Evolutionary conservation across 2,797 vertebrate species (phyloP).

Genomic region (Pangasius krempfi): DNA sequence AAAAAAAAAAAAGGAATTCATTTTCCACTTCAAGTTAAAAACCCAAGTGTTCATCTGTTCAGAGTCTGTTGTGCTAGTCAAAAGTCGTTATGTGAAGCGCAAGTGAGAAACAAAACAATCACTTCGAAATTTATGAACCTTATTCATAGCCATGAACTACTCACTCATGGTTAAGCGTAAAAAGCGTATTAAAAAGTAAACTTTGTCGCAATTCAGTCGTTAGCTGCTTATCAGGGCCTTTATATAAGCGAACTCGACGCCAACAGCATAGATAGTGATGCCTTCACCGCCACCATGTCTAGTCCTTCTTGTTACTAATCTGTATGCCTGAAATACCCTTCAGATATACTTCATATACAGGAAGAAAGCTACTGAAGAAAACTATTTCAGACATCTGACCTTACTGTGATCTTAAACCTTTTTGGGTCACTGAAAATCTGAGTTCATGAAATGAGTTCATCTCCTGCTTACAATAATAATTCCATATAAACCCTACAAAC

Average conservation of each 20-base stretch:
- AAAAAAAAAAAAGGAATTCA: neutral
- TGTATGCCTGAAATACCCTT: neutral
- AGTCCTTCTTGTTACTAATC: no score
- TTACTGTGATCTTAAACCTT: neutral
- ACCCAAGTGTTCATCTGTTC: neutral
- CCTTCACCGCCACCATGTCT: neutral
- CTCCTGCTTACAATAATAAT: neutral
- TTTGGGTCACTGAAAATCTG: no score
- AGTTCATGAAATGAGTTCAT: no score
- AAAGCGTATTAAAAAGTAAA: neutral
- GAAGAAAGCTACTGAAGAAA: neutral
- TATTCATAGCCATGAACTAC: neutral
- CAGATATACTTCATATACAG: neutral
- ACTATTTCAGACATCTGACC: neutral
- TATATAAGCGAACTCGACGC: no score
- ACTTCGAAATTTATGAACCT: neutral
- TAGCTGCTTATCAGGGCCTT: no score
- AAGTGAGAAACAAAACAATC: no score
- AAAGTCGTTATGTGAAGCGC: neutral
- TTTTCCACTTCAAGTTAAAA: neutral
- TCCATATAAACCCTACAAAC: neutral
- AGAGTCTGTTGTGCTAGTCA: neutral
- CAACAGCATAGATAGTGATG: no score
- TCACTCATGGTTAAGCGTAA: no score
- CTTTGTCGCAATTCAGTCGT: neutral